These are phyloP conservation scores for Heliothis virescens DNA, from an alignment of 1,140 invertebrate species.

Conservation along the genomic window DNA sequence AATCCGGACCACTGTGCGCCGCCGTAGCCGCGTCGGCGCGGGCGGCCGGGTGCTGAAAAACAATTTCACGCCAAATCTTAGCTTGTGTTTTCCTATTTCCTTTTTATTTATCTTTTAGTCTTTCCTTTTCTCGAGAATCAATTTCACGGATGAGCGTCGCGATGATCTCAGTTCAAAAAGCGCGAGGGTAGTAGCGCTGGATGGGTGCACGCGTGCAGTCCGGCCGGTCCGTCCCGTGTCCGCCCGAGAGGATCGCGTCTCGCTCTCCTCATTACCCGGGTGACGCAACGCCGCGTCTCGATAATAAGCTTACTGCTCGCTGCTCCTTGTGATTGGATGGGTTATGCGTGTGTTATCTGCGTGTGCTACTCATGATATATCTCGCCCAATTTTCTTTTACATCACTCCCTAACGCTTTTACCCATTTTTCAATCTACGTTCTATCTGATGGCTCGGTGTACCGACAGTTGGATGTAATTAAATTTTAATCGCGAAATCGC, in stretches of 20 bases:
- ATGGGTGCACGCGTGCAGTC: conserved; percentile 70
- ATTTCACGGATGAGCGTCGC: conserved; percentile 86
- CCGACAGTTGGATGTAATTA: conserved; percentile 51
- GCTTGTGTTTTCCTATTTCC: conserved; percentile 86
- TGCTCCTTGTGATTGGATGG: conserved; percentile 77
- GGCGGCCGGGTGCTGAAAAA: conserved; percentile 80
- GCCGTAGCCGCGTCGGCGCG: conserved; percentile 66
- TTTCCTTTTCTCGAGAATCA: conserved; percentile 85
- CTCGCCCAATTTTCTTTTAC: conserved; percentile 71
- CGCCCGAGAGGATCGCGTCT: conserved; percentile 19
- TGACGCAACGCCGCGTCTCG: conserved; percentile 70
- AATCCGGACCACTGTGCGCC: too few relatives aligned
- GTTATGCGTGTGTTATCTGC: conserved; percentile 78
- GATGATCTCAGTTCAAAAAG: conserved; percentile 85
- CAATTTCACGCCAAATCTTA: conserved; percentile 86
- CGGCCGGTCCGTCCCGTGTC: conserved; percentile 34
- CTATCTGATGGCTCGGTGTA: conserved; percentile 41
- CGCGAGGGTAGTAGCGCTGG: conserved; percentile 69
- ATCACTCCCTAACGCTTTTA: conserved; percentile 59
- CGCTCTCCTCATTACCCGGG: conserved; percentile 65
- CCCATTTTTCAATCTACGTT: conserved; percentile 55
- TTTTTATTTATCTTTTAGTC: conserved; percentile 86
- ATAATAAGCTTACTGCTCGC: conserved; percentile 78
- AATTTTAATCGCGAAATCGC: conserved; percentile 51
- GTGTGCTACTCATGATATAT: conserved; percentile 64